Evolutionary conservation across 2,113 vertebrate species (phyloP), one percentile per base, ranked within the genome.

Genomic region (Strigops habroptila): DNA sequence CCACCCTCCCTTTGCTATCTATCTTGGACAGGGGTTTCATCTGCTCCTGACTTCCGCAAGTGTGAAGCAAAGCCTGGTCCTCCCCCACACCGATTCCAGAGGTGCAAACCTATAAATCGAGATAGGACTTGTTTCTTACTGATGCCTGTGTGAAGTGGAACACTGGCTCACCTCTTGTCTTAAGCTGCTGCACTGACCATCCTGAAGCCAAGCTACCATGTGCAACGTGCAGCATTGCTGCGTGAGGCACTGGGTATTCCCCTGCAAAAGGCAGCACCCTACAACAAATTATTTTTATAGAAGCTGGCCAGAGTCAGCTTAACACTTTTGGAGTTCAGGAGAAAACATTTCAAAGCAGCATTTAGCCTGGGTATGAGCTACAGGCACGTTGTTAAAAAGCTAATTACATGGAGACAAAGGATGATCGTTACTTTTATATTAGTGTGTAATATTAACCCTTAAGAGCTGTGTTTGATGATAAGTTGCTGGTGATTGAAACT

Each of bases 371-470:
- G 49, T 60, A 90, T 21, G 64, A 79, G 92, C 92, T 95, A 96
- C 86, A 92, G 92, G 92, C 88, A 94, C 3, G 0, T 79, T 93
- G 93, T 96, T 97, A 95, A 96, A 88, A 78, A 82, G 62, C 67
- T 95, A 95, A 95, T 89, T 93, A 62, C 70, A 24, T 6, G 8
- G 83, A 95, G 77, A 94, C 86, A 95, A 90, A 93, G 74, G 74
- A 95, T 89, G 83, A 94, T 89, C 9, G 18, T 93, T 92, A 79
- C 70, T 85, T 95, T 96, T 92, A 94, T 91, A 73, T 63, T 88
- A 71, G 37, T 67, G 74, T 71, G 52, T 9, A 84, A 51, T 46
- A 91, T 94, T 96, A 96, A 96, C 81, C 82, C 82, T 83, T 94
- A 86, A 82, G 48, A 95, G 69, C 33, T 46, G 22, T 30, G 43